phyloP scores from a whole-genome alignment of 2,888 invertebrate genomes.

The Polydrusus tereticollis region DNA sequence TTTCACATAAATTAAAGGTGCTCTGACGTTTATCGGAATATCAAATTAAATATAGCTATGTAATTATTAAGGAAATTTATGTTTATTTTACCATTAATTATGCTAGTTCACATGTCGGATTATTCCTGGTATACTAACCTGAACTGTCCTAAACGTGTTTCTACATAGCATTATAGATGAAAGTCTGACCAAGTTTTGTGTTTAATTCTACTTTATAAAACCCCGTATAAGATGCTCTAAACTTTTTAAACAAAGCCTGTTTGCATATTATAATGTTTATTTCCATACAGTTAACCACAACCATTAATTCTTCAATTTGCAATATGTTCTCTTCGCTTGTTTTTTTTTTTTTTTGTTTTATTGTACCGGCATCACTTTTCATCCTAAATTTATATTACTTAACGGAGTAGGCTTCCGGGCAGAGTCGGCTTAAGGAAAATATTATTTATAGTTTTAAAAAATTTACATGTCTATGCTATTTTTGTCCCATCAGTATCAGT shows the following conservation, averaged over 20 bases:
- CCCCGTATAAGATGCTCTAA: too few relatives aligned
- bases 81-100: not conserved
- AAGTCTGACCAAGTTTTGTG: not conserved
- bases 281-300: constrained; percentile 18
- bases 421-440: not conserved
- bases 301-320: constrained; percentile 4
- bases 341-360: constrained; percentile 27
- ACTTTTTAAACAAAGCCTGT: not conserved
- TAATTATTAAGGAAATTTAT: not conserved
- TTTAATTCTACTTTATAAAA: too few relatives aligned
- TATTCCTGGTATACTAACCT: too few relatives aligned
- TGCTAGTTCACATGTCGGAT: too few relatives aligned
- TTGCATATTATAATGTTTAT: not conserved
- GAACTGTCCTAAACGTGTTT: too few relatives aligned
- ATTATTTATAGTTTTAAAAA: not conserved
- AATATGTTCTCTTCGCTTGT: constrained; percentile 22
- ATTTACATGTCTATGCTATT: not conserved
- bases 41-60: not conserved
- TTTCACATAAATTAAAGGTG: not conserved
- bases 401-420: constrained; percentile 28
- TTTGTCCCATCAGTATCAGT: too few relatives aligned
- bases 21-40: not conserved
- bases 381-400: constrained; percentile 25
- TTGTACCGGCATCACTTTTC: constrained; percentile 29
- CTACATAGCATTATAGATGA: too few relatives aligned